phyloP scores from a whole-genome alignment of 2,888 invertebrate genomes.

The Barypeithes pellucidus region DNA sequence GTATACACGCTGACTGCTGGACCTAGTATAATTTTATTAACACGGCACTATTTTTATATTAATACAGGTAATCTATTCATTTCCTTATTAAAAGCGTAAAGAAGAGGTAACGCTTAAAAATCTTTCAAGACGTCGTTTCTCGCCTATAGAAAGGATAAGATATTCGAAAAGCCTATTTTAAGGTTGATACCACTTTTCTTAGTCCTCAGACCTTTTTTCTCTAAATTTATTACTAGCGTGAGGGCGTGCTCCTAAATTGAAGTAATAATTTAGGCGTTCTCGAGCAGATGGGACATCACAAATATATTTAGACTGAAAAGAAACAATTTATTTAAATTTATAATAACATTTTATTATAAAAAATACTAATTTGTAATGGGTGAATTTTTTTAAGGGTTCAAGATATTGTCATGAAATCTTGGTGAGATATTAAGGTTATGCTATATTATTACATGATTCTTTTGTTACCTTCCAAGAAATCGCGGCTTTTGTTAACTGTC shows the following conservation, averaged over 20 bases:
- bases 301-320: slow-evolving; percentile 2
- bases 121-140: neutral
- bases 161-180: neutral
- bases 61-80: no score
- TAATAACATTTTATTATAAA: slow-evolving; percentile 1
- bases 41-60: no score
- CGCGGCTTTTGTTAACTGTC: no score
- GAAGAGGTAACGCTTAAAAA: neutral
- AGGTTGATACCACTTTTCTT: neutral
- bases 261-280: slow-evolving; percentile 16
- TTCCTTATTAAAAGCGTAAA: no score
- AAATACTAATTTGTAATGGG: no score
- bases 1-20: no score
- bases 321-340: slow-evolving; percentile 1
- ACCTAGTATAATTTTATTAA: no score
- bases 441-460: no score
- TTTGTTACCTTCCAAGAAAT: no score
- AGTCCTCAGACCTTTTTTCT: neutral
- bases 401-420: no score
- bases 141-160: neutral
- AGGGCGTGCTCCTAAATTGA: slow-evolving; percentile 21
- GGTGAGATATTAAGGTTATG: no score
- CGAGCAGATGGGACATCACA: slow-evolving; percentile 6
- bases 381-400: no score
- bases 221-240: slow-evolving; percentile 20